phyloP scores from a whole-genome alignment of 2,113 vertebrate genomes.

The Ceyx cyanopectus region DNA sequence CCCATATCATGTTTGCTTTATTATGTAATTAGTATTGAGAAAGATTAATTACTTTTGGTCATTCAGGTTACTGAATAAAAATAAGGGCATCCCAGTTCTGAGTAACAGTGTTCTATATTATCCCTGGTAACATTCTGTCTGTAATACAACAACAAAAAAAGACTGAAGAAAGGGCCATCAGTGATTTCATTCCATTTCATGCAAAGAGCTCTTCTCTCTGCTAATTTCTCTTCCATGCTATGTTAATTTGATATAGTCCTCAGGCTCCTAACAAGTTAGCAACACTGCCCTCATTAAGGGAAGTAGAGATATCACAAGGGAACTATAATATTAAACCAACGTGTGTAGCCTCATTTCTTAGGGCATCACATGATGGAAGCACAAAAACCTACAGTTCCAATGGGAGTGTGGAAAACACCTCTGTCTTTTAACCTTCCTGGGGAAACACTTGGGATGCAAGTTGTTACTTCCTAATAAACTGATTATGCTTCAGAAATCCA shows the following conservation, averaged over 20 bases:
- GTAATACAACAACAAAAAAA: slow-evolving; percentile 1
- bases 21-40: not conserved
- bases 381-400: slow-evolving; percentile 18
- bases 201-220: not conserved
- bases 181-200: slow-evolving; percentile 11
- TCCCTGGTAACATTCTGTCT: not conserved
- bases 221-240: slow-evolving; percentile 23
- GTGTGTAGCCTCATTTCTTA: slow-evolving; percentile 38
- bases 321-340: slow-evolving; percentile 1
- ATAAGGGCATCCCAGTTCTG: not conserved
- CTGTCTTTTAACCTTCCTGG: not conserved
- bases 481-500: not conserved
- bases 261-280: slow-evolving; percentile 44
- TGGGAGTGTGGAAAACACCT: not conserved
- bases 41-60: slow-evolving; percentile 32
- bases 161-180: not conserved
- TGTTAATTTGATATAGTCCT: slow-evolving; percentile 46
- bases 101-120: not conserved
- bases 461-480: not conserved
- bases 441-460: not conserved
- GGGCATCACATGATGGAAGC: not conserved
- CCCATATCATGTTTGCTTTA: not conserved
- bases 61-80: not conserved
- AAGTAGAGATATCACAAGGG: slow-evolving; percentile 24
- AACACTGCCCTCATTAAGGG: slow-evolving; percentile 54